phyloP scores from a whole-genome alignment of 2,888 invertebrate species.

The Hirtodrosophila histrioides region DNA sequence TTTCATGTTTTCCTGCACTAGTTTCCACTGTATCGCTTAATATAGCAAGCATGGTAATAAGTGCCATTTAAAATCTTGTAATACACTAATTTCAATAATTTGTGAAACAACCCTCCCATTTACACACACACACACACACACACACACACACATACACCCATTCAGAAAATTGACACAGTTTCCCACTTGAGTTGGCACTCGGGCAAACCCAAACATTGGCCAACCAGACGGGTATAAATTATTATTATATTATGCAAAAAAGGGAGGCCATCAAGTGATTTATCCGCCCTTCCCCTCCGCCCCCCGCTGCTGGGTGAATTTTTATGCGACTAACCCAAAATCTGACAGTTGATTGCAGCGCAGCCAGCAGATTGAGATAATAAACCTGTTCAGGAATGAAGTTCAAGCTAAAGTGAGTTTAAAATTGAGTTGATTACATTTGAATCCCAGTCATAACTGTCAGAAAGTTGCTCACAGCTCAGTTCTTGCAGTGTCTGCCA shows the following conservation, averaged over 20 bases:
- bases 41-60: too few relatives aligned
- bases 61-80: too few relatives aligned
- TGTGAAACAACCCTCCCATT: neutral
- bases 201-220: constrained; percentile 8
- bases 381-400: constrained; percentile 43
- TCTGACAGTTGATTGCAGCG: constrained; percentile 56
- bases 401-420: constrained; percentile 46
- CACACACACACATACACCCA: constrained; percentile 13
- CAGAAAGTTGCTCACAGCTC: constrained; percentile 56
- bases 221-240: constrained; percentile 52
- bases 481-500: constrained; percentile 24
- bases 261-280: constrained; percentile 38
- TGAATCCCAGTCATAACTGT: constrained; percentile 78
- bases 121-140: neutral
- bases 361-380: constrained; percentile 44
- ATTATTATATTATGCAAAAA: constrained; percentile 60
- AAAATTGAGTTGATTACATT: constrained; percentile 72
- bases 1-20: too few relatives aligned
- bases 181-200: constrained; percentile 44
- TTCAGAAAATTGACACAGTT: constrained; percentile 53
- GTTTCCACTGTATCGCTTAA: too few relatives aligned
- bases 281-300: constrained; percentile 17
- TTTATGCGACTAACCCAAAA: constrained; percentile 60
- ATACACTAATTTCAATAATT: too few relatives aligned
- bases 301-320: constrained; percentile 40